Conservation (phyloP, 37 sponge, comb jelly and placozoan genomes). For the Ephydatia muelleri region DNA sequence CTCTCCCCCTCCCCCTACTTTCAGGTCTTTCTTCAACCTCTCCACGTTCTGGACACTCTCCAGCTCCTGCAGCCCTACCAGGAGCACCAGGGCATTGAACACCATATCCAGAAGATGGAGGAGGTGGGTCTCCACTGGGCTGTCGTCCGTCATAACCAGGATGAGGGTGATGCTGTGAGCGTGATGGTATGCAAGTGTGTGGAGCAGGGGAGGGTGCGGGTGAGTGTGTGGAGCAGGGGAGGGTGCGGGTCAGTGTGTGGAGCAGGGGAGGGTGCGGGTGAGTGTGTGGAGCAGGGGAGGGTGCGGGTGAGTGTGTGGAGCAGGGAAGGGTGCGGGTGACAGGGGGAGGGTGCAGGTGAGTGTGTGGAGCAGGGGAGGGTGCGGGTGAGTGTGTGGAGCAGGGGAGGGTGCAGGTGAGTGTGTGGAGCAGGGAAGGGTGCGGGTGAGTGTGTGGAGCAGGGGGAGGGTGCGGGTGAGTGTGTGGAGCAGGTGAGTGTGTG, state of each 20-base stretch:
- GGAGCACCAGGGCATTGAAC: conserved; percentile 62
- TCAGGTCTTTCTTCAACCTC: conserved; percentile 48
- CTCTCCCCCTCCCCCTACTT: conserved; percentile 2
- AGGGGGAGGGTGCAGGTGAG: no score
- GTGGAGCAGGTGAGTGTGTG: no score
- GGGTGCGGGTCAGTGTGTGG: no score
- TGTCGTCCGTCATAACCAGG: conserved; percentile 26
- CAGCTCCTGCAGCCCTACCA: conserved; percentile 56
- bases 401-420: no score
- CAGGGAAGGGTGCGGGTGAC: background rate
- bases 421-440: no score
- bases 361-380: background rate
- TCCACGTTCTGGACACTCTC: conserved; percentile 30
- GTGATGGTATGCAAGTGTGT: background rate
- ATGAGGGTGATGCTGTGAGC: conserved; percentile 52
- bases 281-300: background rate
- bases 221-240: background rate
- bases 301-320: background rate
- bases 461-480: no score
- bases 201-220: background rate
- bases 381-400: background rate
- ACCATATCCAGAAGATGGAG: conserved; percentile 46
- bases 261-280: no score
- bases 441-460: no score
- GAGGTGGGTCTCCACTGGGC: conserved; percentile 23